A percentile compares a stretch with the other conserved stretches of the same genome.
Evolutionary conservation across 2,797 vertebrate species (phyloP).

Genomic region (Cyclura pinguis): DNA sequence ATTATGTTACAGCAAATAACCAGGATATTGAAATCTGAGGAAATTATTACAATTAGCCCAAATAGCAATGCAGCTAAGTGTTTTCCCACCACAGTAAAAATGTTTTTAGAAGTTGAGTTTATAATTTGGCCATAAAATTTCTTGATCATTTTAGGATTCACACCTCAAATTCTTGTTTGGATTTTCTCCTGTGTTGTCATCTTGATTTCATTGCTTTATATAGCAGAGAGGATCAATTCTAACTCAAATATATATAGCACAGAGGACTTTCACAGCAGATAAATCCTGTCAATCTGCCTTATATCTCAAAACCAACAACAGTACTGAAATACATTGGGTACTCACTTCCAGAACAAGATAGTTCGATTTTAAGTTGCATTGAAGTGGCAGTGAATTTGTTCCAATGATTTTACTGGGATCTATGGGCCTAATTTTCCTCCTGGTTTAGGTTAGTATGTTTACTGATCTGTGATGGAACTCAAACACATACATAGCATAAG

Average conservation of each 20-base stretch:
- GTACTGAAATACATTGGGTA: background rate
- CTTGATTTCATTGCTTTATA: background rate
- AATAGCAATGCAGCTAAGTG: background rate
- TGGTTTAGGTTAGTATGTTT: slow-evolving; percentile 15
- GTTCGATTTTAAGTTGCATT: background rate
- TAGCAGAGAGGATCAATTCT: background rate
- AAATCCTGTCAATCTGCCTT: background rate
- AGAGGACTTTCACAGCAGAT: background rate
- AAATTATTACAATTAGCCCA: background rate
- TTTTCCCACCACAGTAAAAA: slow-evolving; percentile 3
- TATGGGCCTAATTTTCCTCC: background rate
- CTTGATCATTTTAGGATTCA: background rate
- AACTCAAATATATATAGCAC: background rate
- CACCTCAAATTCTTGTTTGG: slow-evolving; percentile 3
- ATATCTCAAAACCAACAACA: background rate
- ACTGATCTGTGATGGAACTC: background rate
- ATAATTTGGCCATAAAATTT: slow-evolving; percentile 10
- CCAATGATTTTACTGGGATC: slow-evolving; percentile 1
- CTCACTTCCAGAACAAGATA: background rate
- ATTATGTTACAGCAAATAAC: slow-evolving; percentile 11
- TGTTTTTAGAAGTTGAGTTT: background rate
- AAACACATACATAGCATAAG: background rate
- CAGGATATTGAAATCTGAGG: slow-evolving; percentile 18
- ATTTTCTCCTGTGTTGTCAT: slow-evolving; percentile 21
- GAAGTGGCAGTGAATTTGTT: background rate